phyloP scores from a whole-genome alignment of 35 echinoderm and acorn worm genomes.

The Anneissia japonica region DNA sequence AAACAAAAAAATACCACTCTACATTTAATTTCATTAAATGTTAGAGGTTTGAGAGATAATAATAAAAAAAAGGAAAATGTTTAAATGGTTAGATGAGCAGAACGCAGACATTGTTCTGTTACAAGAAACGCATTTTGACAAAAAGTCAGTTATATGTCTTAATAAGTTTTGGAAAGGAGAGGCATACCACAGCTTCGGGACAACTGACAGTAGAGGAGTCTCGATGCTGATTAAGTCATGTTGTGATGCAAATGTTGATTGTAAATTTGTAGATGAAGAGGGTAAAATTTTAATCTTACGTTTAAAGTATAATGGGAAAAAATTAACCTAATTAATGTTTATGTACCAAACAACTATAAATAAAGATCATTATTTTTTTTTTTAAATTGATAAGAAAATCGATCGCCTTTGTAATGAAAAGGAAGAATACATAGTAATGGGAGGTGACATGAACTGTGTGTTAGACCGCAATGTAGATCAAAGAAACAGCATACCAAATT shows the following conservation, averaged over 20 bases:
- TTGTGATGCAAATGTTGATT: neutral
- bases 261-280: neutral
- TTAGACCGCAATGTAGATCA: neutral
- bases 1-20: neutral
- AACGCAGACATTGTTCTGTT: neutral
- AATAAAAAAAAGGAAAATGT: neutral
- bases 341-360: neutral
- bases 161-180: neutral
- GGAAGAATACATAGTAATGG: neutral
- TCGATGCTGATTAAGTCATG: neutral
- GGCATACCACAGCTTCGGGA: neutral
- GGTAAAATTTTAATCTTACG: neutral
- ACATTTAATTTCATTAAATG: neutral
- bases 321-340: neutral
- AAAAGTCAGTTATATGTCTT: neutral
- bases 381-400: neutral
- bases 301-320: neutral
- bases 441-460: neutral
- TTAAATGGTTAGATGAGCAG: neutral
- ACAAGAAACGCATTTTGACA: neutral
- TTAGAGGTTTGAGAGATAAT: neutral
- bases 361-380: neutral
- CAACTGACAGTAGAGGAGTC: neutral
- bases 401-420: neutral
- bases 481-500: neutral